These are phyloP conservation scores for Dicentrarchus labrax DNA, from an alignment of 2,113 vertebrate species.

Conservation along the genomic window DNA sequence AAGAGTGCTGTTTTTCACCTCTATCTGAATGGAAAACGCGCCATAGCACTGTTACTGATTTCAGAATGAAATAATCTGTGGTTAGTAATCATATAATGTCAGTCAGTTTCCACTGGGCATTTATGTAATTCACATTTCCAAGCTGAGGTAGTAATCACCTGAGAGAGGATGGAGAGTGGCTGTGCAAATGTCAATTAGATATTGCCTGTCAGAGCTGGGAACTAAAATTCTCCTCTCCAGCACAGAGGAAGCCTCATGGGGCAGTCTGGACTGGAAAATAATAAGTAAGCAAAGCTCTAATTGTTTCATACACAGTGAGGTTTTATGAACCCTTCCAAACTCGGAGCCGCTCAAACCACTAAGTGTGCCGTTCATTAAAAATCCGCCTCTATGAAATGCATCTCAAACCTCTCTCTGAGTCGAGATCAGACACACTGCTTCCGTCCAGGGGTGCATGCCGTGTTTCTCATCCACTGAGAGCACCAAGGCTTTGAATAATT, in stretches of 20 bases:
- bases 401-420: slow-evolving; percentile 22
- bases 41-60: neutral
- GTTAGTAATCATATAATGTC: neutral
- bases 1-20: neutral
- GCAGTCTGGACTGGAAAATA: slow-evolving; percentile 24
- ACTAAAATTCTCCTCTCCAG: slow-evolving; percentile 12
- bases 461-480: slow-evolving; percentile 16
- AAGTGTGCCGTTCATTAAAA: slow-evolving; percentile 54
- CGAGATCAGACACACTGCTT: slow-evolving; percentile 28
- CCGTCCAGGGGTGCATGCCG: neutral
- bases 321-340: slow-evolving; percentile 37
- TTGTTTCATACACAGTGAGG: slow-evolving; percentile 33
- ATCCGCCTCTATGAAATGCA: slow-evolving; percentile 8
- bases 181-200: slow-evolving; percentile 48
- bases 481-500: slow-evolving; percentile 22
- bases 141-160: neutral
- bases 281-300: slow-evolving; percentile 45
- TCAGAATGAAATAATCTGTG: neutral
- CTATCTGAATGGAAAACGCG: neutral
- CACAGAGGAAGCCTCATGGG: slow-evolving; percentile 26
- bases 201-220: slow-evolving; percentile 24
- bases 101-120: neutral
- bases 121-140: slow-evolving; percentile 4
- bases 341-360: slow-evolving; percentile 34
- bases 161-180: neutral